Base-by-base conservation (phyloP, 2,888 invertebrate genomes). In the Eupithecia inturbata region DNA sequence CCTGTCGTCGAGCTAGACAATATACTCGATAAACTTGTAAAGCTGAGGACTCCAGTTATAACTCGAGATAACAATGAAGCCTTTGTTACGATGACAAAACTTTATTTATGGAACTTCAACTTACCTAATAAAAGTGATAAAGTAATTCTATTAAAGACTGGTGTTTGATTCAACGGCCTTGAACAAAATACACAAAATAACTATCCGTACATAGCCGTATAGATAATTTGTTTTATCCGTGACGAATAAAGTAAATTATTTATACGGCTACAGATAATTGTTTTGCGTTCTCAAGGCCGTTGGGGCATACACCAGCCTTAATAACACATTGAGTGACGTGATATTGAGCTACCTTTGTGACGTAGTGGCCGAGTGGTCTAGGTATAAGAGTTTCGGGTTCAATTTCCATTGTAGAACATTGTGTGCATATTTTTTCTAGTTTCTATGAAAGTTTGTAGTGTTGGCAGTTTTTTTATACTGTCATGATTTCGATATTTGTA, bases 1-100 rank as follows among this genome's bases (percentile, higher is more conserved):
- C 67, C n/a, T 14, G 16, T 41, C 16, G 16, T 41, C 26, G 39
- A 67, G 67, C 67, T 45, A 45, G 41, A 67, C 67, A 28, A 45
- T 41, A 12, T 28, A 67, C 45, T 66, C 1, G 41, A 39, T n/a
- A 6, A 28, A 41, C 26, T 41, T 67, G 22, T 45, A 45, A 53
- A 67, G 67, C 2, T 41, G 39, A 26, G 26, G 41, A 28, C 41
- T 26, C 7, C 14, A 39, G 64, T 10, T 22, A 28, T 28, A 19
- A 7, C 28, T 45, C 57, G 26, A 67, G 45, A 45, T 41, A 41
- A 41, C 57, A 57, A 57, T 26, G 26, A 45, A 28, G 39, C 10
- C 67, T 31, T 41, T 45, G 67, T 67, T 26, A 41, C 6, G 26
- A 16, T 28, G 26, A 67, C 22, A 26, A 67, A 41, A 67, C 66